A percentile compares a stretch with the other conserved stretches of the same genome.
These are phyloP conservation scores for Drosophila anceps DNA, from an alignment of 2,888 invertebrate species.

Conservation along the genomic window DNA sequence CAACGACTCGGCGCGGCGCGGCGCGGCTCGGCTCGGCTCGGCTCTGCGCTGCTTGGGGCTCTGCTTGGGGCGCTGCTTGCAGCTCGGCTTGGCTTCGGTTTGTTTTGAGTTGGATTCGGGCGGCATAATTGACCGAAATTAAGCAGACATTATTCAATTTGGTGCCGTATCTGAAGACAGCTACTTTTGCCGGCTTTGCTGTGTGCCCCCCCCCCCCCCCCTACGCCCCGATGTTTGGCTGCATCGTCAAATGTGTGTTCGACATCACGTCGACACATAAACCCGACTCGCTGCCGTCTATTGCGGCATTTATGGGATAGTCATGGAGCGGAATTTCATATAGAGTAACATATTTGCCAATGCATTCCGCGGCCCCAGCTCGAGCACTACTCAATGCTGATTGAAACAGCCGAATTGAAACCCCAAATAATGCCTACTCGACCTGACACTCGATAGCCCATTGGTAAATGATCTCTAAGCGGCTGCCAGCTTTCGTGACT, in stretches of 20 bases:
- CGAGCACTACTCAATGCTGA: slow-evolving; percentile 18
- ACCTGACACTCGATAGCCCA: slow-evolving; percentile 6
- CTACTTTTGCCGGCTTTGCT: slow-evolving; percentile 44
- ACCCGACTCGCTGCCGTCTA: slow-evolving; percentile 19
- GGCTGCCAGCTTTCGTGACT: background rate
- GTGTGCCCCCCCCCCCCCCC: background rate
- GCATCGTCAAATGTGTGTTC: slow-evolving; percentile 60
- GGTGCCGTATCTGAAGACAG: slow-evolving; percentile 49
- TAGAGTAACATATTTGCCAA: slow-evolving; percentile 29
- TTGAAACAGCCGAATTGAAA: slow-evolving; percentile 17
- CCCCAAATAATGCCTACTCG: slow-evolving; percentile 10
- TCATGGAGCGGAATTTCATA: slow-evolving; percentile 43
- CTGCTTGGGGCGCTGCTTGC: slow-evolving; percentile 6
- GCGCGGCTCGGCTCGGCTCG: background rate
- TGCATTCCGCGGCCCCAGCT: slow-evolving; percentile 20
- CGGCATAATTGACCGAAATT: slow-evolving; percentile 78
- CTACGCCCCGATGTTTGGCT: background rate
- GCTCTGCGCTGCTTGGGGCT: background rate
- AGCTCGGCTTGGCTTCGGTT: slow-evolving; percentile 24
- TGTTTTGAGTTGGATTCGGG: slow-evolving; percentile 33
- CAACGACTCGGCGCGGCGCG: background rate
- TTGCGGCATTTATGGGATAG: slow-evolving; percentile 59
- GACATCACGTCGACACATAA: slow-evolving; percentile 69
- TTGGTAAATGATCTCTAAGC: slow-evolving; percentile 11
- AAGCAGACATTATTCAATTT: slow-evolving; percentile 75